Evolutionary conservation across 2,797 vertebrate species (phyloP).

Genomic region (Eulemur albifrons): DNA sequence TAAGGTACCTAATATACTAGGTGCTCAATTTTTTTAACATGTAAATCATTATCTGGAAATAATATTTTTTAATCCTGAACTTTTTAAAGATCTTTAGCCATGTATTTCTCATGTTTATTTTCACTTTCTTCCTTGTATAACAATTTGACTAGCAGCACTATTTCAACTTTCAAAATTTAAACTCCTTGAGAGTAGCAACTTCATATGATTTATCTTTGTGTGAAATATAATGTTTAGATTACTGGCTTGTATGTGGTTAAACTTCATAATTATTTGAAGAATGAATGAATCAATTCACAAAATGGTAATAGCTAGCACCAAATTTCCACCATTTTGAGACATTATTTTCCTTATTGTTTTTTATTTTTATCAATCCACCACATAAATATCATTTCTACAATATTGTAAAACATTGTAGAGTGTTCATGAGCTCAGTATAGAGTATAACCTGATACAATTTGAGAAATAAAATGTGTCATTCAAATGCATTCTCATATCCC

Average conservation of each 20-base stretch:
- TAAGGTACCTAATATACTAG: not conserved
- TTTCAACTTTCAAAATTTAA: not conserved
- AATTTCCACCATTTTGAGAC: not conserved
- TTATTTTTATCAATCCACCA: not conserved
- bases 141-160: not conserved
- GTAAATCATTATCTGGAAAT: not conserved
- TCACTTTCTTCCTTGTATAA: not conserved
- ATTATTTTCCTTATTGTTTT: not conserved
- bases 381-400: not conserved
- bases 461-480: not conserved
- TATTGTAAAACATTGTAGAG: not conserved
- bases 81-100: not conserved
- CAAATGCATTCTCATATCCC: not conserved
- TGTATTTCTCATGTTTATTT: not conserved
- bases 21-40: not conserved
- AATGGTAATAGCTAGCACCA: not conserved
- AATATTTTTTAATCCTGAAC: not conserved
- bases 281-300: not conserved
- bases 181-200: not conserved
- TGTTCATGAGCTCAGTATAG: not conserved
- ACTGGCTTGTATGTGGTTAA: not conserved
- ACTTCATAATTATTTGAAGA: not conserved
- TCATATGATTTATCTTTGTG: not conserved
- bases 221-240: not conserved
- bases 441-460: not conserved